Evolutionary conservation across 2,113 vertebrate genomes (phyloP).

Genomic region (Taxidea taxus): DNA sequence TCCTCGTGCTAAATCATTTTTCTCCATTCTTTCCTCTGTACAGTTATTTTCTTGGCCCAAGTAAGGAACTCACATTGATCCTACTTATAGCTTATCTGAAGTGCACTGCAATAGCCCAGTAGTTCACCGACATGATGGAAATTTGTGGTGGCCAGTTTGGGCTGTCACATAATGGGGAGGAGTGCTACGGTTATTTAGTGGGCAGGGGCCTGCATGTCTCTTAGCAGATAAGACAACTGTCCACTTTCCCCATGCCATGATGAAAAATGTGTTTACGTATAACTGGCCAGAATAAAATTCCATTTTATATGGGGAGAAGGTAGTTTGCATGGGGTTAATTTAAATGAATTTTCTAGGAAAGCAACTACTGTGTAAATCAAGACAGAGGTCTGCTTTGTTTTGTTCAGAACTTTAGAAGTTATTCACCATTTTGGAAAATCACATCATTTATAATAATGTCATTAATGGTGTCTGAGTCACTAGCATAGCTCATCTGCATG

Average conservation of each 20-base stretch:
- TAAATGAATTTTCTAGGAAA: constrained; percentile 7
- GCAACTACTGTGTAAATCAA: background rate
- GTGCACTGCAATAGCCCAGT: background rate
- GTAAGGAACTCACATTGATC: background rate
- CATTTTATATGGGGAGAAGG: background rate
- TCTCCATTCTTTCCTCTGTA: background rate
- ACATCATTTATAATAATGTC: background rate
- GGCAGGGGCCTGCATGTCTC: background rate
- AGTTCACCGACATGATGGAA: background rate
- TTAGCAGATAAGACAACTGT: background rate
- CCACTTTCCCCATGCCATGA: background rate
- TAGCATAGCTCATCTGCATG: background rate
- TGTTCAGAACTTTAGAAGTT: background rate
- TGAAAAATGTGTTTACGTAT: background rate
- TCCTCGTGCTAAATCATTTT: background rate
- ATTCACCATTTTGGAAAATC: background rate
- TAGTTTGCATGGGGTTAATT: background rate
- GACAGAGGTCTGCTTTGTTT: background rate
- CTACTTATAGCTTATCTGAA: background rate
- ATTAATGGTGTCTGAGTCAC: background rate
- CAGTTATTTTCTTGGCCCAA: background rate
- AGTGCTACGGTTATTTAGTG: background rate
- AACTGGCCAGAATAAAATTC: background rate
- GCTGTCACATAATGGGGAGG: background rate
- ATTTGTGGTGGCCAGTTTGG: background rate